Evolutionary conservation across 2,113 vertebrate genomes (phyloP), one percentile per base, ranked within the genome.

Genomic region (Piaya cayana): DNA sequence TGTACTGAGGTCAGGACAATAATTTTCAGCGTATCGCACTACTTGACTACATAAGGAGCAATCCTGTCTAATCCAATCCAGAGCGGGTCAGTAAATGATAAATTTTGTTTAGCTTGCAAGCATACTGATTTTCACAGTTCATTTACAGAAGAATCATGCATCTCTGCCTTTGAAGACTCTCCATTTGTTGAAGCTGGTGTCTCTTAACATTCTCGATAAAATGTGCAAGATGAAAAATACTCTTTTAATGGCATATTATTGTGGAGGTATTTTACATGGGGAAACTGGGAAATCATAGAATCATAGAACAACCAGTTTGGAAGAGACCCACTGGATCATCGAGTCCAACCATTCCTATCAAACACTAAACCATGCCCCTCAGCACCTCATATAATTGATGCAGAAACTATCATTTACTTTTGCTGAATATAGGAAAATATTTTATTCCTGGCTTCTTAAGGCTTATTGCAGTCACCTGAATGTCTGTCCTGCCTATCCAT

Each of bases 61-160:
- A 78, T 86, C 79, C 78, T n/a, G 77, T 88, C 86, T 92, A 91
- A 86, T 91, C 78, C 80, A 94, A 87, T 86, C 79, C 87, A 68
- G 69, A 69, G 67, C 6, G 6, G 90, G 91, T 87, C 92, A 93
- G 94, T 85, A 91, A 96, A 93, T 95, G 92, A 92, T 97, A 90
- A 92, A 93, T 94, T 93, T 82, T 92, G 91, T 90, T 96, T 93
- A 86, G 80, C 86, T 93, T 92, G n/a, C 70, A 90, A 92, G 84
- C 88, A 65, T 68, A 80, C 89, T 87, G 67, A 93, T 95, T 96
- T 96, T 87, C 80, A 82, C 65, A 91, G 69, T 56, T 90, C 75
- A 88, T 94, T 92, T 88, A 58, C 75, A 86, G 82, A 91, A 95
- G 92, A 75, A 91, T 76, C 53, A 13, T 70, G 47, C 55, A 21